Base-by-base conservation (phyloP, 1,140 invertebrate species). In the Thereuonema tuberculata region DNA sequence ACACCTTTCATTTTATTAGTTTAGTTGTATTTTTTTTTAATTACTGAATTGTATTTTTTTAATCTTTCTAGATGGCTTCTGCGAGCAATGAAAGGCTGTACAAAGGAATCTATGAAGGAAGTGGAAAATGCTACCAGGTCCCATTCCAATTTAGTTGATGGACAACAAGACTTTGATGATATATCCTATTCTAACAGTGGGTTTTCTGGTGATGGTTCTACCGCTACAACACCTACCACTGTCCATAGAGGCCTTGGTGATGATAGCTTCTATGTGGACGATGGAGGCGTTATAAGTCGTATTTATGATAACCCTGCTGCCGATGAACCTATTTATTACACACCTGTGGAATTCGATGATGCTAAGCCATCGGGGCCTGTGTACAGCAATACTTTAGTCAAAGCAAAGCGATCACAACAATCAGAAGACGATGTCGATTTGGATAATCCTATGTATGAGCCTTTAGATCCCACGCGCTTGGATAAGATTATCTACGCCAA, bases 401-500 rank as follows among this genome's bases (percentile, higher is more conserved):
- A 17, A 14, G 28, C 27, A 37, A 59, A 56, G 56, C 54, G 52
- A 60, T 20, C 25, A 31, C 2, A n/a, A 5, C 28, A n/a, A n/a
- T n/a, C n/a, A n/a, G n/a, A 5, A 26, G 37, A 27, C 2, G 3
- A 58, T 12, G 20, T 15, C 17, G 26, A 17, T 2, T 26, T n/a
- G n/a, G 46, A 48, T 56, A 25, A 60, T 20, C 27, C 50, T 43
- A 15, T 50, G 43, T 23, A 58, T 28, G n/a, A 55, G 52, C 37
- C 48, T 24, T 14, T 27, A 27, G 26, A 60, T 58, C 15, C 62
- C 29, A 28, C 37, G 56, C 14, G 62, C 43, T 25, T 49, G 56
- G 23, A 43, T 59, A 27, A 14, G 3, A 60, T 60, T 23, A 24
- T 64, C 15, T 64, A 64, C 37, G 62, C 62, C 1, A 55, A 62